Evolutionary conservation across 2,797 vertebrate genomes (phyloP).

Genomic region (Oryzias sinensis): DNA sequence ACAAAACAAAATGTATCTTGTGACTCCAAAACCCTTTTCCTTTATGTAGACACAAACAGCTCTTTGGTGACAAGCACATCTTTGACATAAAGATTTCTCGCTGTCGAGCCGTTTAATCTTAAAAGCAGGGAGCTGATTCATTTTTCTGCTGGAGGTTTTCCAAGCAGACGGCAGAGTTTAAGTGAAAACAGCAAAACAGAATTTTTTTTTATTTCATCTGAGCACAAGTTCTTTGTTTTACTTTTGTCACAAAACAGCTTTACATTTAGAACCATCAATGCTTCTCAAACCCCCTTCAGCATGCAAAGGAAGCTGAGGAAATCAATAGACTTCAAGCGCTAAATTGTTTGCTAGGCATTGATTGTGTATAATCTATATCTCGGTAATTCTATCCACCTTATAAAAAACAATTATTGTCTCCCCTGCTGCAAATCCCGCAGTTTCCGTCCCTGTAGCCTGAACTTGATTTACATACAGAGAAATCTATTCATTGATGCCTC

Average conservation of each 20-base stretch:
- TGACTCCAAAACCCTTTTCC: conserved; percentile 23
- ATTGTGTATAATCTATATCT: conserved; percentile 54
- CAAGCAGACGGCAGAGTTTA: conserved; percentile 18
- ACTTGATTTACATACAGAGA: conserved; percentile 48
- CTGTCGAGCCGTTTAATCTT: conserved; percentile 35
- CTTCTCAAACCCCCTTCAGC: conserved; percentile 39
- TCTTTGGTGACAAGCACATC: conserved; percentile 22
- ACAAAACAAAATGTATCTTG: conserved; percentile 43
- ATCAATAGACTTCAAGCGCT: conserved; percentile 60
- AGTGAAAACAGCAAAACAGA: conserved; percentile 13
- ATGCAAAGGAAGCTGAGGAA: conserved; percentile 38
- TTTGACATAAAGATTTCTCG: conserved; percentile 26
- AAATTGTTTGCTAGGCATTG: conserved; percentile 58
- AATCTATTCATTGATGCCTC: conserved; percentile 62
- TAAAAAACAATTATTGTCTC: conserved; percentile 59
- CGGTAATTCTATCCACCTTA: conserved; percentile 55
- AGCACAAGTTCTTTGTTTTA: conserved; percentile 33
- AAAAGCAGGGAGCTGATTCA: conserved; percentile 30
- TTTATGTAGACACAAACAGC: conserved; percentile 32
- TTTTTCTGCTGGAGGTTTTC: conserved; percentile 21
- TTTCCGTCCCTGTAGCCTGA: conserved; percentile 8
- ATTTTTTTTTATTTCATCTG: conserved; percentile 27
- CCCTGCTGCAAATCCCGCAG: conserved; percentile 33
- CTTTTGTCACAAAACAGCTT: conserved; percentile 31
- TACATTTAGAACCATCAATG: conserved; percentile 38